A percentile compares a stretch with the other conserved stretches of the same genome.
Evolutionary conservation across 2,888 invertebrate genomes (phyloP).

Genomic region (Dorcus parallelipipedus): DNA sequence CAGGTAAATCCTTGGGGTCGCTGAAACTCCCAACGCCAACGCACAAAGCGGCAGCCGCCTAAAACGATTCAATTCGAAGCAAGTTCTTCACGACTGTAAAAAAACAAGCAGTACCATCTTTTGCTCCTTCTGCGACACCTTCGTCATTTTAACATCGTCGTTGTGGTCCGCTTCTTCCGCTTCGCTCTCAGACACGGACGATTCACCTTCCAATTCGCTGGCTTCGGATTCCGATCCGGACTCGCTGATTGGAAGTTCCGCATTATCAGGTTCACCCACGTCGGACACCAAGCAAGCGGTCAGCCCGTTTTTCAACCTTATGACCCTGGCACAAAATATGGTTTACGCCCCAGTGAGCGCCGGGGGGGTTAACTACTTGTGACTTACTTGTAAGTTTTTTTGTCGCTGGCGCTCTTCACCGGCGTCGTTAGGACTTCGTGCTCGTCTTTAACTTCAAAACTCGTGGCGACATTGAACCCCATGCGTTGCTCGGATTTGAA

Average conservation of each 20-base stretch:
- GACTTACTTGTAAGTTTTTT: slow-evolving; percentile 75
- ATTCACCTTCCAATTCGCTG: slow-evolving; percentile 13
- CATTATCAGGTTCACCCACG: slow-evolving; percentile 43
- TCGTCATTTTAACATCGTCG: slow-evolving; percentile 31
- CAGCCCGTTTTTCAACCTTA: slow-evolving; percentile 67
- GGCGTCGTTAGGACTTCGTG: slow-evolving; percentile 51
- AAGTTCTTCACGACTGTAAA: neutral
- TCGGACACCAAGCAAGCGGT: slow-evolving; percentile 72
- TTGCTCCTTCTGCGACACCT: slow-evolving; percentile 38
- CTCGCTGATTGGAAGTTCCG: slow-evolving; percentile 34
- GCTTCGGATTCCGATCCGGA: slow-evolving; percentile 28
- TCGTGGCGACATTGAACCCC: too few relatives aligned
- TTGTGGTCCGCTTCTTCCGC: slow-evolving; percentile 25
- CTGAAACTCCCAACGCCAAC: slow-evolving; percentile 78
- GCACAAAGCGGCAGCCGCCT: slow-evolving; percentile 73
- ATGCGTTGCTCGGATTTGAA: too few relatives aligned
- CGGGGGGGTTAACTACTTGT: neutral
- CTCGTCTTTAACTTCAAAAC: neutral
- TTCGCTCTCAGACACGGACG: slow-evolving; percentile 17
- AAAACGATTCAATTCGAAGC: slow-evolving; percentile 11
- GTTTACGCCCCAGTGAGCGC: too few relatives aligned
- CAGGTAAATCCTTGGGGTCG: slow-evolving; percentile 73
- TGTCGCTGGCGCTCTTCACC: slow-evolving; percentile 71
- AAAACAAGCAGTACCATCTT: slow-evolving; percentile 36
- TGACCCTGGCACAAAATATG: slow-evolving; percentile 50